phyloP scores from a whole-genome alignment of 35 echinoderm and acorn worm genomes.

The Apostichopus californicus region DNA sequence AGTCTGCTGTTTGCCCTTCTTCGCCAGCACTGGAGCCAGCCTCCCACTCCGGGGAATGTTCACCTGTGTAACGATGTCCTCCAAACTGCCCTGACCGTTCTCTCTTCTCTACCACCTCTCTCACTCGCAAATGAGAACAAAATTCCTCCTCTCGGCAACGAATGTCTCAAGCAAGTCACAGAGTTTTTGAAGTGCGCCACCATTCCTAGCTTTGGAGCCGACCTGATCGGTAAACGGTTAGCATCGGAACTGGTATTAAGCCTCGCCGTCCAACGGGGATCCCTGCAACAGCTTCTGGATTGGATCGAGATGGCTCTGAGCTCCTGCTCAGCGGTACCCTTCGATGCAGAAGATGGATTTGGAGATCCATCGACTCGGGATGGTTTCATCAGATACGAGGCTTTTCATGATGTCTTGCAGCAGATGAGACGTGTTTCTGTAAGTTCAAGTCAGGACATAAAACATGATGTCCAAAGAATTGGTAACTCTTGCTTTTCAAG shows the following conservation, averaged over 20 bases:
- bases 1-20: slow-evolving; percentile 96
- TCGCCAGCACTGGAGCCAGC: slow-evolving; percentile 86
- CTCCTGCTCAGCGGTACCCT: slow-evolving; percentile 66
- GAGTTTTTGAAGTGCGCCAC: slow-evolving; percentile 90
- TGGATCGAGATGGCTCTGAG: slow-evolving; percentile 98
- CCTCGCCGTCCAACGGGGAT: slow-evolving; percentile 89
- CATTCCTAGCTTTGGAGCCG: slow-evolving; percentile 88
- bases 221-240: slow-evolving; percentile 78
- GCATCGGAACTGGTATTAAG: slow-evolving; percentile 92
- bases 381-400: slow-evolving; percentile 81
- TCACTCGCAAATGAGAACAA: slow-evolving; percentile 99
- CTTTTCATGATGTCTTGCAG: slow-evolving; percentile 76
- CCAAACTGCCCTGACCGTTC: slow-evolving; percentile 80
- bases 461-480: too few relatives aligned
- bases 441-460: slow-evolving; percentile 37
- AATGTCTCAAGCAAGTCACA: slow-evolving; percentile 94
- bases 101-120: slow-evolving; percentile 86
- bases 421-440: slow-evolving; percentile 95
- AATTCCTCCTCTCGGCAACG: slow-evolving; percentile 86
- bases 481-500: too few relatives aligned
- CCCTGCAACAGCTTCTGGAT: slow-evolving; percentile 91
- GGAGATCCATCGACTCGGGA: slow-evolving; percentile 44
- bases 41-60: slow-evolving; percentile 39
- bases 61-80: slow-evolving; percentile 96
- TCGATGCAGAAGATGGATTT: slow-evolving; percentile 9